Conservation (phyloP, 2,797 vertebrate genomes). For the Tinamus major region DNA sequence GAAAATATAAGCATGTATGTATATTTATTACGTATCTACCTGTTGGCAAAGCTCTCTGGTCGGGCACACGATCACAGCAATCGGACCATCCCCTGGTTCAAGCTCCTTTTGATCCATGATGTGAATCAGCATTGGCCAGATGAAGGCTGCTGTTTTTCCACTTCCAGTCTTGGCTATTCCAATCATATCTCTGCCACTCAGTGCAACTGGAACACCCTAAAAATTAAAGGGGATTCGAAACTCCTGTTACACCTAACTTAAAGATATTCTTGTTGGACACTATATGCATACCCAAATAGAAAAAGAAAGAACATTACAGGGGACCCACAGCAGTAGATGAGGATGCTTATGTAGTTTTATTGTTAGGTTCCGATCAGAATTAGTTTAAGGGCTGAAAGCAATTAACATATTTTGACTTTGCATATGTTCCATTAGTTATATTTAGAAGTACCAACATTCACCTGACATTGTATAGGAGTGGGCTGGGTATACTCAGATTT, state of each 20-base stretch:
- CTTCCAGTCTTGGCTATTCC: constrained; percentile 99
- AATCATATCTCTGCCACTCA: constrained; percentile 98
- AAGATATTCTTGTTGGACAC: neutral
- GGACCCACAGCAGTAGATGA: fast-evolving
- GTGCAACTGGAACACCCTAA: constrained; percentile 95
- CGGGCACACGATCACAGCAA: constrained; percentile 94
- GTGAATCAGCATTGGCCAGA: constrained; percentile 98
- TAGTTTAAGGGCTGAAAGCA: neutral
- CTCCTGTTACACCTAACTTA: fast-evolving
- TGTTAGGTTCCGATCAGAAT: neutral
- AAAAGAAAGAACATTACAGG: neutral
- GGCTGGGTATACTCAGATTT: constrained; percentile 99
- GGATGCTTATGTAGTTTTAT: neutral
- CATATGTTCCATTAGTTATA: fast-evolving
- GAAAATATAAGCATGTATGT: fast-evolving
- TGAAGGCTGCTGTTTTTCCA: constrained; percentile 97
- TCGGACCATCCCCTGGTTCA: constrained; percentile 93
- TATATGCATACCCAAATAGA: neutral
- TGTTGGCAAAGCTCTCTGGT: constrained; percentile 98
- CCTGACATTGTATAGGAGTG: constrained; percentile 98
- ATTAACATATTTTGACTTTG: neutral
- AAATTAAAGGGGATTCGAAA: constrained; percentile 8
- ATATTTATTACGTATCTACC: constrained; percentile 72
- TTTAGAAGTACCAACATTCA: constrained; percentile 65
- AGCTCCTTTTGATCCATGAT: constrained; percentile 99